phyloP scores from a whole-genome alignment of 1,140 invertebrate genomes.

The Plodia interpunctella region DNA sequence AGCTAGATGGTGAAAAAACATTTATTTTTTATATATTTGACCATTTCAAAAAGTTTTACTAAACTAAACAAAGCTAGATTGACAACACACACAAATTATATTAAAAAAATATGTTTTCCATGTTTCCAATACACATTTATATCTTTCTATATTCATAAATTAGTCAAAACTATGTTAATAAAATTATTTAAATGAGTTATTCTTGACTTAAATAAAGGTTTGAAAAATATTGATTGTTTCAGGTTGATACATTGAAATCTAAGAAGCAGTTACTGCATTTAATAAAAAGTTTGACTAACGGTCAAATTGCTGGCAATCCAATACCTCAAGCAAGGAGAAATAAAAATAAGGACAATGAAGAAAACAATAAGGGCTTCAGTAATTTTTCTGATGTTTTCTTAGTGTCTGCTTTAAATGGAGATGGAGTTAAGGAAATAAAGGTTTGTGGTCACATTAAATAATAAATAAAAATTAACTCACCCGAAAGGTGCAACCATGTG shows the following conservation, averaged over 20 bases:
- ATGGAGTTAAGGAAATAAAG: slow-evolving; percentile 86
- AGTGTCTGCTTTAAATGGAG: slow-evolving; percentile 88
- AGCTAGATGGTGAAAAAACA: no score
- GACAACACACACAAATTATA: no score
- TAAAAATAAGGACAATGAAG: slow-evolving; percentile 23
- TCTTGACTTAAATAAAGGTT: not conserved
- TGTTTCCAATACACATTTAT: no score
- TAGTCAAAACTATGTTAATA: no score
- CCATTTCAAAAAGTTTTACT: no score
- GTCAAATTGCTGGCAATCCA: slow-evolving; percentile 74
- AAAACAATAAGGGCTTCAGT: slow-evolving; percentile 80
- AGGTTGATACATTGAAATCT: slow-evolving; percentile 88
- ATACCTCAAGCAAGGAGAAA: slow-evolving; percentile 36
- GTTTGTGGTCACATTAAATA: slow-evolving; percentile 66
- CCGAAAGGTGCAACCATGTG: no score
- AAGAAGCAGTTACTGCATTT: slow-evolving; percentile 86
- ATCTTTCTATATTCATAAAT: no score
- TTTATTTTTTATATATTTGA: no score
- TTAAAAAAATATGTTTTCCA: no score
- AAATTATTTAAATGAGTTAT: no score
- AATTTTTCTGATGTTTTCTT: slow-evolving; percentile 92
- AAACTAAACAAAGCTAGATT: no score
- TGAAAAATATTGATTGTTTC: slow-evolving; percentile 38
- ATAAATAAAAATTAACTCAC: not conserved
- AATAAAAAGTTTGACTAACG: slow-evolving; percentile 82